These are phyloP conservation scores for Rhinolophus sinicus DNA, from an alignment of 2,113 vertebrate species.

Conservation along the genomic window DNA sequence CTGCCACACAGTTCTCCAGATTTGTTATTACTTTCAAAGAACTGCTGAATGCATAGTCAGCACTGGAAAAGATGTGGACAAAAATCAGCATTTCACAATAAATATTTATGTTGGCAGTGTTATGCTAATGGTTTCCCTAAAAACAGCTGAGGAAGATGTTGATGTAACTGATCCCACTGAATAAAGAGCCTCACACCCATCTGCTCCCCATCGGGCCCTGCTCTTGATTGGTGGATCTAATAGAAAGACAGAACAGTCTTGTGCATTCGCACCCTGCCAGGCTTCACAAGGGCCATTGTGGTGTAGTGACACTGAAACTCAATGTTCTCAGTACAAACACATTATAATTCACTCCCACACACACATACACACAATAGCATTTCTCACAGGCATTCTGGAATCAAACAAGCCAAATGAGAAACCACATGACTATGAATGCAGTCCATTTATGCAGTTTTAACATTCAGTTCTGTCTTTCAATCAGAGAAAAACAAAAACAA, in stretches of 20 bases:
- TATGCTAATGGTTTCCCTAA: slow-evolving; percentile 42
- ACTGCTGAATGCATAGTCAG: background rate
- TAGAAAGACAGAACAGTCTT: slow-evolving; percentile 86
- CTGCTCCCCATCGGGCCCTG: slow-evolving; percentile 79
- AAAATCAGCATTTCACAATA: background rate
- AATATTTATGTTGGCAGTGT: slow-evolving; percentile 44
- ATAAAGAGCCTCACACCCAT: slow-evolving; percentile 80
- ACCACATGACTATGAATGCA: slow-evolving; percentile 70
- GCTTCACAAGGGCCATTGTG: slow-evolving; percentile 80
- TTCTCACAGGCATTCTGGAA: slow-evolving; percentile 74
- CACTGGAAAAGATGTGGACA: background rate
- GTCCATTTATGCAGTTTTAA: slow-evolving; percentile 66
- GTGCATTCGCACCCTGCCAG: slow-evolving; percentile 67
- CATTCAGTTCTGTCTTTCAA: slow-evolving; percentile 86
- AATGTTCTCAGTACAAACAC: slow-evolving; percentile 73
- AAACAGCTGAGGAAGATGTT: slow-evolving; percentile 47
- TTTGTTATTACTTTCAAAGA: slow-evolving; percentile 22
- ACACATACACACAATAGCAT: slow-evolving; percentile 65
- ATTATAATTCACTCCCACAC: slow-evolving; percentile 74
- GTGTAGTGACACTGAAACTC: slow-evolving; percentile 76
- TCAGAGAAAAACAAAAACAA: slow-evolving; percentile 81
- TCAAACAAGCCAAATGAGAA: slow-evolving; percentile 77
- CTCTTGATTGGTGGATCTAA: slow-evolving; percentile 84
- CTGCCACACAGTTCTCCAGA: background rate
- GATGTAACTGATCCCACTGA: slow-evolving; percentile 83